Base-by-base conservation (phyloP, 1,140 invertebrate species). In the Eriocheir sinensis region DNA sequence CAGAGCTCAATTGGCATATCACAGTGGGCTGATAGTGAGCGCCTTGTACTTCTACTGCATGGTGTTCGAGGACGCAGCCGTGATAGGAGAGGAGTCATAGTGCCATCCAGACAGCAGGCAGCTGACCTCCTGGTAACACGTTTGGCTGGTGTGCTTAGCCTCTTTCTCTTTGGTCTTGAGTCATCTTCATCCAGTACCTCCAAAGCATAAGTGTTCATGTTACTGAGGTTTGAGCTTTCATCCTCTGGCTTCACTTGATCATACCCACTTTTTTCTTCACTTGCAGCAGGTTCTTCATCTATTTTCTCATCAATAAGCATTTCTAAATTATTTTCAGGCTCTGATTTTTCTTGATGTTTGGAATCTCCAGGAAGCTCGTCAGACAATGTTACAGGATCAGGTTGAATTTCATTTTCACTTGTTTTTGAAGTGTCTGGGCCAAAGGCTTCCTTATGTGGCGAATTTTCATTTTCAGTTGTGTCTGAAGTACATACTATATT, bases 21-120 rank as follows among this genome's bases (percentile, higher is more conserved):
- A 41, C 79, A 85, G 36, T 94, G 94, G 36, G 90, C 94, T 21
- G 81, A 85, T 34, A 94, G 30, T 0, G 94, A 94, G 34, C 94
- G 89, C 0, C 94, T 32, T 0, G 94, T 94, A 15, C 8, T 44
- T 9, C 94, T 89, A 36, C 94, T 94, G 36, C 94, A 94, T 0
- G 94, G 94, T 0, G 94, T 94, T 8, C 94, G 94, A 15, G 94
- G 94, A 12, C 94, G 41, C 34, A 94, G 36, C n/a, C 90, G 60
- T 21, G 94, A 86, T 32, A 94, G 8, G 17, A 34, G 38, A 38
- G 94, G 94, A 9, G 94, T 91, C 2, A 88, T 1, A 32, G 9
- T 21, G 32, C 60, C 90, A 60, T 91, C 79, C 4, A 79, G n/a
- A 60, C 94, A 94, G 34, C 85, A 89, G 8, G 40, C 40, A 60